Base-by-base conservation (phyloP, 1,140 invertebrate genomes). In the Pollicipes pollicipes region DNA sequence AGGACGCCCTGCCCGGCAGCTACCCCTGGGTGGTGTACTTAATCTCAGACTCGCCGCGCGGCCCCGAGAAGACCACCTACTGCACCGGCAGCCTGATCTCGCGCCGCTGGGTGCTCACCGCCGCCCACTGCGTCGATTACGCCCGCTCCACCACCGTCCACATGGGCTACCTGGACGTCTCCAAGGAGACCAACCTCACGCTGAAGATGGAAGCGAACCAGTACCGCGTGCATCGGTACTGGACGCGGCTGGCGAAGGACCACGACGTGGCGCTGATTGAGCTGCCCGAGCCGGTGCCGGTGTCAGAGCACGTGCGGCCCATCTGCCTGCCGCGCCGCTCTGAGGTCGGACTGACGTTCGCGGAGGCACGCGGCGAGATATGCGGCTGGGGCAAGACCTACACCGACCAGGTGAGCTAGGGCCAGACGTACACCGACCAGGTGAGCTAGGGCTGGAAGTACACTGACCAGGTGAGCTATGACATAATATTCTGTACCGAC, bases 1-100 rank as follows among this genome's bases (percentile, higher is more conserved):
- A 29, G 8, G 64, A 66, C 17, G 64, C 64, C 8, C 64, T 29
- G 1, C 64, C 64, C 3, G n/a, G 27, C n/a, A 27, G 28, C 64
- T 66, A 66, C 64, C 64, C 64, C n/a, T 66, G 64, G 64, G 28
- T 66, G 3, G 64, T 29, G 24, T 66, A 66, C 64, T 24, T 66
- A 3, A n/a, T 66, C n/a, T 66, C 64, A 1, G n/a, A 27, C 64
- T 28, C 64, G 27, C 64, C 64, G 27, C n/a, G 17, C 1, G n/a
- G 10, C 64, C 10, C 16, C 3, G 28, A 21, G 1, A 66, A 66
- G 27, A 66, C 64, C 64, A 66, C 64, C 28, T 66, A 66, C 64
- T 66, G 64, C 28, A 28, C 64, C 3, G 64, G 64, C 64, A 66
- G 64, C 17, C 64, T 66, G n/a, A 29, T 66, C 27, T 66, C 64